Base-by-base conservation (phyloP, 2,888 invertebrate species). In the Tenthredo notha region DNA sequence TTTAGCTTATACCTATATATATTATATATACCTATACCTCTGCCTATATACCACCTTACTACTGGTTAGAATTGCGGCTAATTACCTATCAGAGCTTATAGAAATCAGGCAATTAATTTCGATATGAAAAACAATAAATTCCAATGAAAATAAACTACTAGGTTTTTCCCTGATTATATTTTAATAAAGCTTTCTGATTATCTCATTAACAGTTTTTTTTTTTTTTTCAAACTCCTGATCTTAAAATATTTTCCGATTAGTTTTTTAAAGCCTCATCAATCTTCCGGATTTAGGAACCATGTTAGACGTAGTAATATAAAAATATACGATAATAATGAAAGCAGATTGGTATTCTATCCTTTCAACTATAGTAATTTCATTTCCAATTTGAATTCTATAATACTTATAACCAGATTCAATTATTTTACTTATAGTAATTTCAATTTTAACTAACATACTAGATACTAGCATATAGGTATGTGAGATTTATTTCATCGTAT, bases 161-260 rank as follows among this genome's bases (percentile, higher is more conserved):
- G 29, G 67, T 25, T 67, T 67, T 67, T 18, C 15, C 15, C 67
- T 67, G 29, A 67, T 67, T 67, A 67, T 67, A 67, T 67, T 67
- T 67, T 67, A 67, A 67, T 29, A 29, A 15, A 29, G 15, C 10
- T 10, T 67, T 18, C 12, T 12, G 2, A 21, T 65, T 65, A 65
- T 12, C 18, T 33, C 15, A 25, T 15, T 2, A n/a, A 0, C 50
- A 54, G 54, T n/a, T 54, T n/a, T 54, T 54, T n/a, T n/a, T 54
- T 18, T 1, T 54, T n/a, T 7, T 7, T 3, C 15, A 47, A 47
- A 47, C 15, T 47, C 47, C 47, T 47, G 12, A 4, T 47, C 47
- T 4, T 47, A 3, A 47, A 47, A 47, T 47, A 47, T 47, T 47
- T 0, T 47, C 47, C 15, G 47, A 47, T 3, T 47, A 12, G 12